Conservation (phyloP, 1,140 invertebrate species). For the Zaprionus davidi region DNA sequence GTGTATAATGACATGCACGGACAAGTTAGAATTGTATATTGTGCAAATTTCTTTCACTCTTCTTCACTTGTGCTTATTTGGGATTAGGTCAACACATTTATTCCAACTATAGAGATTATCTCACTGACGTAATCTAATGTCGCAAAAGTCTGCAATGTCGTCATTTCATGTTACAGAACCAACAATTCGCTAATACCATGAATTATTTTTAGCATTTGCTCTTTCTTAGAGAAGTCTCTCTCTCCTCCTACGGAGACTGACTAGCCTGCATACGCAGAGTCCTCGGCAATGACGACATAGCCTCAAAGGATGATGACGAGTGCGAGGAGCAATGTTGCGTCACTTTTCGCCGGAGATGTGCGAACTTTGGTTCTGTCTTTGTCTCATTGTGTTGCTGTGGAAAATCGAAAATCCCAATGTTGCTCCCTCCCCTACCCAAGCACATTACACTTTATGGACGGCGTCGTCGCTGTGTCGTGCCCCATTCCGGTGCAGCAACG, state of each 20-base stretch:
- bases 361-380: constrained; percentile 17
- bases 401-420: constrained; percentile 76
- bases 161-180: constrained; percentile 5
- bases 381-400: constrained; percentile 43
- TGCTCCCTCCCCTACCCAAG: background rate
- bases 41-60: background rate
- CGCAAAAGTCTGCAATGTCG: background rate
- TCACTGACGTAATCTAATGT: background rate
- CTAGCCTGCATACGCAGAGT: constrained; percentile 19
- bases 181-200: background rate
- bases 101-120: background rate
- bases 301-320: constrained; percentile 49
- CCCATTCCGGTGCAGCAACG: constrained; percentile 9
- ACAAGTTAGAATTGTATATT: background rate
- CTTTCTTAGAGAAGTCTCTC: background rate
- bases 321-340: constrained; percentile 48
- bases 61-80: background rate
- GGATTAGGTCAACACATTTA: background rate
- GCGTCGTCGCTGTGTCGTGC: constrained; percentile 27
- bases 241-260: constrained; percentile 32
- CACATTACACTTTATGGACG: constrained; percentile 52
- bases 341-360: constrained; percentile 46
- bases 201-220: constrained; percentile 9
- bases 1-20: background rate
- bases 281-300: constrained; percentile 47